A percentile compares a stretch with the other conserved stretches of the same genome.
phyloP scores from a whole-genome alignment of 2,113 vertebrate species.

The Scalopus aquaticus region DNA sequence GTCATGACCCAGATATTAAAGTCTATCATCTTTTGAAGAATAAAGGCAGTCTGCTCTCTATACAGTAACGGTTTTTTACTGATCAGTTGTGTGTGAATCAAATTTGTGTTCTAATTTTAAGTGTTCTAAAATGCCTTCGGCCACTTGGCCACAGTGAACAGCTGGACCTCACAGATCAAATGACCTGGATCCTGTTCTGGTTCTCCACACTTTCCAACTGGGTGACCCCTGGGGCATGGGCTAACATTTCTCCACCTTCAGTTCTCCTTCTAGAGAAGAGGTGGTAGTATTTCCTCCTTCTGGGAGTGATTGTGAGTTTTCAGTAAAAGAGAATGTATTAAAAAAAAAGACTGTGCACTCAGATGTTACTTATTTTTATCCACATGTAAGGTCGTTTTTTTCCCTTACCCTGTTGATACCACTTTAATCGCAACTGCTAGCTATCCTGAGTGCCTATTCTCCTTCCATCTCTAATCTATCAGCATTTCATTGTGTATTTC shows the following conservation, averaged over 20 bases:
- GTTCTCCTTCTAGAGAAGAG: not conserved
- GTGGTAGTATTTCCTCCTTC: not conserved
- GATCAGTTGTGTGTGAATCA: not conserved
- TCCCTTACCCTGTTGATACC: not conserved
- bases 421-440: not conserved
- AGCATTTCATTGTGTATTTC: not conserved
- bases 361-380: not conserved
- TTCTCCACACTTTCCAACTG: not conserved
- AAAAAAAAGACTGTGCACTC: not conserved
- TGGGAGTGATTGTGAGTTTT: not conserved
- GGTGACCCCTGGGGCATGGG: not conserved
- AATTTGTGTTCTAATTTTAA: conserved; percentile 33
- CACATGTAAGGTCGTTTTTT: not conserved
- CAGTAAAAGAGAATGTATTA: not conserved
- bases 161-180: not conserved
- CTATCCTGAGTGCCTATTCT: not conserved
- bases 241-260: not conserved
- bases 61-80: conserved; percentile 38
- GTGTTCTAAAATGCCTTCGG: not conserved
- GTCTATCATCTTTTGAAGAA: conserved; percentile 33
- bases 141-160: not conserved
- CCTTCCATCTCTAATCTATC: not conserved
- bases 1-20: conserved; percentile 59
- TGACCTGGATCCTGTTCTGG: not conserved
- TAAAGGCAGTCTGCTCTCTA: not conserved